Percentiles rank a stretch among this genome's conserved stretches.
These are phyloP conservation scores for Danio aesculapii DNA, from an alignment of 2,797 vertebrate species.

Conservation along the genomic window DNA sequence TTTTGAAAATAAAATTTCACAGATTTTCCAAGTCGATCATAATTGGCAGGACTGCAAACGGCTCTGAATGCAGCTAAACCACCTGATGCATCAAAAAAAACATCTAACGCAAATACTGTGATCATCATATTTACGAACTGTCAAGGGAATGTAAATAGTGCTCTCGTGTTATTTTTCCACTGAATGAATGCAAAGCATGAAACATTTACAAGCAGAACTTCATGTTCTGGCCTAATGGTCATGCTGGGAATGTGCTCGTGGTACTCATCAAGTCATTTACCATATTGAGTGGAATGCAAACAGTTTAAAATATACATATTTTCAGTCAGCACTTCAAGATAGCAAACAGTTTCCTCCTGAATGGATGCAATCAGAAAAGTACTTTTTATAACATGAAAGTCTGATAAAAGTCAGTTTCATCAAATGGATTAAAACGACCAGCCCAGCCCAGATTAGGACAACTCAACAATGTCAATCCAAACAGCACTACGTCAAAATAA, in stretches of 20 bases:
- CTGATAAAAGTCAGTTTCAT: not conserved
- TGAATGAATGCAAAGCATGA: not conserved
- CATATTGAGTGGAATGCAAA: constrained; percentile 14
- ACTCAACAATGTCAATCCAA: not conserved
- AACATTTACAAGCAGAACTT: constrained; percentile 17
- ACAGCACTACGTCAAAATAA: not conserved
- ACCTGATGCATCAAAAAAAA: not conserved
- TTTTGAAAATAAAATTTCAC: not conserved
- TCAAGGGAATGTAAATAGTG: constrained; percentile 1
- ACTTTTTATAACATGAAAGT: not conserved
- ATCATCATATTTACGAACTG: not conserved
- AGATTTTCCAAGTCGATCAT: not conserved
- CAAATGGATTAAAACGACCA: not conserved
- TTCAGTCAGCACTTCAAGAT: not conserved
- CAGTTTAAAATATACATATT: not conserved
- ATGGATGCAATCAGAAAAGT: not conserved
- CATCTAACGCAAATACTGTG: not conserved
- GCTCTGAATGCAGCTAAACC: not conserved
- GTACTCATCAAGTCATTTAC: not conserved
- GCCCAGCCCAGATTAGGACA: not conserved
- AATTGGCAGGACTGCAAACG: not conserved
- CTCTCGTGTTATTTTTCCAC: not conserved
- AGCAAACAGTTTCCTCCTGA: not conserved
- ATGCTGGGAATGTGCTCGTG: not conserved
- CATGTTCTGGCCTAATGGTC: not conserved